A percentile compares a stretch with the other conserved stretches of the same genome.
Conservation (phyloP, 2,888 invertebrate genomes). For the Glaucopsyche alexis region DNA sequence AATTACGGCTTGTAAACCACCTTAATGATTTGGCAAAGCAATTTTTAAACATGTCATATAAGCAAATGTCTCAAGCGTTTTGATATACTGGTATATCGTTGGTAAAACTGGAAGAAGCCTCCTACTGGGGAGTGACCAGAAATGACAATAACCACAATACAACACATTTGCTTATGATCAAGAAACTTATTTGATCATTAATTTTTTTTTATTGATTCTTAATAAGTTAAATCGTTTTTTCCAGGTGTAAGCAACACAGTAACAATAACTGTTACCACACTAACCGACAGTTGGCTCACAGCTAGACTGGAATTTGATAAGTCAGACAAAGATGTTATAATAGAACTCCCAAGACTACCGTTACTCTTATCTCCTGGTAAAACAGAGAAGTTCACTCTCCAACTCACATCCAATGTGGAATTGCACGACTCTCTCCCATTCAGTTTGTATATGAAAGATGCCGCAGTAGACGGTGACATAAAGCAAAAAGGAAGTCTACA, state of each 20-base stretch:
- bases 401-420: constrained; percentile 61
- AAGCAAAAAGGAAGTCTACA: constrained; percentile 54
- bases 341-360: constrained; percentile 65
- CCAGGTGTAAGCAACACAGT: constrained; percentile 57
- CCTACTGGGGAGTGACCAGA: too few species aligned
- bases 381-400: constrained; percentile 56
- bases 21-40: too few species aligned
- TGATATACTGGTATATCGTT: too few species aligned
- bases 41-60: too few species aligned
- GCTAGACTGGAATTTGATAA: constrained; percentile 59
- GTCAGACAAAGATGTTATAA: constrained; percentile 50
- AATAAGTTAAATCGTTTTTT: constrained; percentile 33
- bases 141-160: too few species aligned
- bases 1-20: too few species aligned
- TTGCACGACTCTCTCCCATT: constrained; percentile 52
- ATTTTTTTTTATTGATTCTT: too few species aligned
- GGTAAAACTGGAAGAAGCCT: too few species aligned
- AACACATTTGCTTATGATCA: too few species aligned
- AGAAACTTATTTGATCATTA: too few species aligned
- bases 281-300: constrained; percentile 65
- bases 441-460: constrained; percentile 58
- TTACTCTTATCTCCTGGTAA: constrained; percentile 62
- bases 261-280: constrained; percentile 54
- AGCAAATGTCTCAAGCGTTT: too few species aligned
- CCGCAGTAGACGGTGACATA: constrained; percentile 56